phyloP scores from a whole-genome alignment of 1,140 invertebrate species.

The Scaptomyza montana region DNA sequence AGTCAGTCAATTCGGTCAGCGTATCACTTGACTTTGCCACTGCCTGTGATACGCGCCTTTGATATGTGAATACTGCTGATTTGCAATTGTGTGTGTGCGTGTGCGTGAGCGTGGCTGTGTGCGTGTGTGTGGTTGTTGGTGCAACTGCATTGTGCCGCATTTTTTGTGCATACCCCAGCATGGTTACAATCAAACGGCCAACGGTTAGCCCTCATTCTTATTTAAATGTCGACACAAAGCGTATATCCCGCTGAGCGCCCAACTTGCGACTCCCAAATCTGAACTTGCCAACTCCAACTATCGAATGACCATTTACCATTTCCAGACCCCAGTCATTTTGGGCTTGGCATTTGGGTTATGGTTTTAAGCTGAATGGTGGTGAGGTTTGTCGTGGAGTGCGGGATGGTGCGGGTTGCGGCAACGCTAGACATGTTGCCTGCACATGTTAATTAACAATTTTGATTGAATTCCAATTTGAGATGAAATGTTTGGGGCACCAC shows the following conservation, averaged over 20 bases:
- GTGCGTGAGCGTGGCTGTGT: slow-evolving; percentile 1
- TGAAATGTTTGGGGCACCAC: slow-evolving; percentile 47
- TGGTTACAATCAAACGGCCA: slow-evolving; percentile 27
- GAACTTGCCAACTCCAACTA: not conserved
- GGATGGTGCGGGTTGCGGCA: too few relatives aligned
- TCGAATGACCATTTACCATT: not conserved
- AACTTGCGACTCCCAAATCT: not conserved
- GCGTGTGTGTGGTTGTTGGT: not conserved
- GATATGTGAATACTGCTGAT: slow-evolving; percentile 46
- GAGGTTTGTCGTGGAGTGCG: too few relatives aligned
- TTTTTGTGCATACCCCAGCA: slow-evolving; percentile 19
- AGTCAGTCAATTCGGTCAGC: not conserved
- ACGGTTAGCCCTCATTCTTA: slow-evolving; percentile 39
- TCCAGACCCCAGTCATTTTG: not conserved
- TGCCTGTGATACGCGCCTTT: slow-evolving; percentile 30
- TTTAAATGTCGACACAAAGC: slow-evolving; percentile 55
- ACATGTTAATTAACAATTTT: slow-evolving; percentile 72
- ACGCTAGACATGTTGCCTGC: slow-evolving; percentile 28
- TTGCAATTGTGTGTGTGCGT: not conserved
- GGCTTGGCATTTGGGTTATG: slow-evolving; percentile 1
- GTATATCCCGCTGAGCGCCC: not conserved
- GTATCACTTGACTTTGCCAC: slow-evolving; percentile 5
- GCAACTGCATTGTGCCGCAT: slow-evolving; percentile 20
- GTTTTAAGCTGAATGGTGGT: not conserved
- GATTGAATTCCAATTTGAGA: slow-evolving; percentile 65